These are phyloP conservation scores for Rachycentron canadum DNA, from an alignment of 2,797 vertebrate genomes.

Conservation along the genomic window DNA sequence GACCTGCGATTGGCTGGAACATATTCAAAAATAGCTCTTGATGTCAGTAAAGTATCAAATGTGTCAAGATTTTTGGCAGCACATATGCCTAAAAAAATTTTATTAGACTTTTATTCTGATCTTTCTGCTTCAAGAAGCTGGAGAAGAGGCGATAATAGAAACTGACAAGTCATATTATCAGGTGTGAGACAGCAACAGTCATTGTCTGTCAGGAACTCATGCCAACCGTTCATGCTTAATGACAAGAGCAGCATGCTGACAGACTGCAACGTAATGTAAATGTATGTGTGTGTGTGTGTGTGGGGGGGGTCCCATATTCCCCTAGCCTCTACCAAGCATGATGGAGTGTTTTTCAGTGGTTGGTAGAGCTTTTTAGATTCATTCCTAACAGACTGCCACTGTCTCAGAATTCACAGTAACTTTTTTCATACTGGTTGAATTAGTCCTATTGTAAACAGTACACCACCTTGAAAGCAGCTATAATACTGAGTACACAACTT, in stretches of 20 bases:
- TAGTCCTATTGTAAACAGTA: neutral
- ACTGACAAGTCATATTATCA: slow-evolving; percentile 4
- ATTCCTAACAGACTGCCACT: neutral
- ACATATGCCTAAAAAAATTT: neutral
- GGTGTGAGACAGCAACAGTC: neutral
- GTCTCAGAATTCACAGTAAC: neutral
- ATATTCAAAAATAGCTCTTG: neutral
- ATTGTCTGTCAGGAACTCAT: slow-evolving; percentile 6
- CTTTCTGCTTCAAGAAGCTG: neutral
- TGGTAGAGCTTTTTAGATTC: neutral
- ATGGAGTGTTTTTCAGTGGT: too few relatives aligned
- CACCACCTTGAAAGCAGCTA: neutral
- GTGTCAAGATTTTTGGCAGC: neutral
- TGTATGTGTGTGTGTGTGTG: neutral
- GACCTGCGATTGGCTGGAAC: neutral
- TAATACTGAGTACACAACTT: neutral
- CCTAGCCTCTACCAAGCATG: neutral
- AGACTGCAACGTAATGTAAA: neutral
- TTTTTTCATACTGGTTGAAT: neutral
- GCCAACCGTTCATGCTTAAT: neutral
- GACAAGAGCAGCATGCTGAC: neutral
- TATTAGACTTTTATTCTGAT: neutral
- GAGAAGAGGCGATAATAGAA: neutral
- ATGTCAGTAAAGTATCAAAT: neutral
- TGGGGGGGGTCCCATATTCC: neutral